Base-by-base conservation (phyloP, 1,140 invertebrate species). In the Drosophila mauritiana region DNA sequence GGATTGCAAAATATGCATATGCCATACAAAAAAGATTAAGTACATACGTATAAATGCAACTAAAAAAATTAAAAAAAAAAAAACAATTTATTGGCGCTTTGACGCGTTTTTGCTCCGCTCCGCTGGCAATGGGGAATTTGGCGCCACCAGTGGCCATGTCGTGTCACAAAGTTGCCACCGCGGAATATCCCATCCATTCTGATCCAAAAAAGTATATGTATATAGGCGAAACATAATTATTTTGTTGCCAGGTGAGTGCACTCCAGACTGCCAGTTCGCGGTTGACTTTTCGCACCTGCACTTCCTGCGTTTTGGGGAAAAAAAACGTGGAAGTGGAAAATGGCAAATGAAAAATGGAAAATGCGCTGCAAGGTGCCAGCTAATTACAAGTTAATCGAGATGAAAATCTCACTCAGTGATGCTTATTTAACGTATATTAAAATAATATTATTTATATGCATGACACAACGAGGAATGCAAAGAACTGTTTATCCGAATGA, bases 1-100 rank as follows among this genome's bases (percentile, higher is more conserved):
- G 45, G 75, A 65, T 70, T 55, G 67, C 80, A 64, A 76, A 79
- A 77, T 75, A 36, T 68, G 63, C 56, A 72, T 37, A 34, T 39
- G 43, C 43, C 42, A 34, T 34, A 34, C 39, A 31, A 34, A 57
- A 43, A 12, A 8, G 13, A 17, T 1, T 17, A 11, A 69, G 46
- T 10, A 43, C 43, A 48, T 1, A 11, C 22, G 11, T 27, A 67
- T 25, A 51, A 57, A 67, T 12, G 39, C 45, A 12, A 58, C 61
- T 12, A 45, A 46, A 12, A 40, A 45, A 43, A 46, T 6, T 1
- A 51, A 48, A 52, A 40, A n/a, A 48, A 31, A 34, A 31, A 10
- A 48, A 54, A 43, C 36, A 84, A 55, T 64, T 82, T 77, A 65
- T 85, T 85, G 78, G 73, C 82, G 81, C 82, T 85, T 81, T 81